Evolutionary conservation across 1,140 invertebrate genomes (phyloP), one percentile per base, ranked within the genome.

Genomic region (Musca vetustissima): DNA sequence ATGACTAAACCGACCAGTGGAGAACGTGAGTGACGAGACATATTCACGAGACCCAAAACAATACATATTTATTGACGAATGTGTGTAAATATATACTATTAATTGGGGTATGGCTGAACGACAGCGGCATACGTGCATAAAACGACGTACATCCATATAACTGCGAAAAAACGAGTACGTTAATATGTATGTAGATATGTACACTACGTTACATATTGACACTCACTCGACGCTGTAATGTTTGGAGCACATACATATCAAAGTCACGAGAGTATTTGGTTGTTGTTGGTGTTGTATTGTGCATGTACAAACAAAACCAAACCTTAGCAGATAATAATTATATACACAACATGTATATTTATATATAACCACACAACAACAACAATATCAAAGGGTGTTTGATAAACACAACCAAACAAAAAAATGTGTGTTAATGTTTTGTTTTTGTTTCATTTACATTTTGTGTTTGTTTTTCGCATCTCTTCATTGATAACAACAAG

Each of bases 61-160:
- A n/a, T n/a, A n/a, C n/a, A n/a, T n/a, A n/a, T n/a, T n/a, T n/a
- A 43, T 43, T 43, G 36, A 43, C 13, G 36, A 43, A 43, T 43
- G 36, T 43, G 11, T 8, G 13, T 11, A n/a, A n/a, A n/a, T n/a
- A n/a, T n/a, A n/a, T n/a, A n/a, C n/a, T n/a, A n/a, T 7, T 43
- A 43, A 43, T 43, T 43, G 36, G 36, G 36, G 36, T 43, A 43
- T 9, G 13, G 36, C 36, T 9, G 13, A 7, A 11, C 4, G 36
- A 11, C 11, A 6, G 52, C 52, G 66, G 66, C 61, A 64, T 69
- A 69, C 68, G 68, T 69, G 68, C 68, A 69, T 69, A 66, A 55
- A 69, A 66, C 50, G 68, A 69, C 68, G 68, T 69, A 65, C 64
- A 59, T 25, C 15, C n/a, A 14, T 48, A 66, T 66, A 24, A 66